These are phyloP conservation scores for Zaprionus inermis DNA, from an alignment of 1,140 invertebrate species.

Conservation along the genomic window DNA sequence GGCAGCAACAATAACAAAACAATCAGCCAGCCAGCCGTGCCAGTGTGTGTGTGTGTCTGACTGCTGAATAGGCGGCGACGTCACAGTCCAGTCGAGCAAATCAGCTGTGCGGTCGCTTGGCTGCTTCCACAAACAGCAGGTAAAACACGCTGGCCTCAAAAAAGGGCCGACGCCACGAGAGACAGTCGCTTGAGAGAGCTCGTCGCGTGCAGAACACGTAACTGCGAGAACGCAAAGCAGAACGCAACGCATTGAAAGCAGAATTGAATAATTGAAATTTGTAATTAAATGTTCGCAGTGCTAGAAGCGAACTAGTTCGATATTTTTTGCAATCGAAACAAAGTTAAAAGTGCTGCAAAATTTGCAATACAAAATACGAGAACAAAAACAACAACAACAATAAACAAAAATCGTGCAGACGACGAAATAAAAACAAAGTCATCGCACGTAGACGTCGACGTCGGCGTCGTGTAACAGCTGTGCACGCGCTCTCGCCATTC, in stretches of 20 bases:
- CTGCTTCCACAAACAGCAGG: conserved; percentile 58
- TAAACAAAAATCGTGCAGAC: conserved; percentile 24
- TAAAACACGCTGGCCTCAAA: conserved; percentile 50
- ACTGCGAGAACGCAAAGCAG: conserved; percentile 18
- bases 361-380: not conserved
- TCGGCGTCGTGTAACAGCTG: conserved; percentile 52
- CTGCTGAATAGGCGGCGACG: conserved; percentile 61
- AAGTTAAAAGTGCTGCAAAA: conserved; percentile 17
- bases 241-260: conserved; percentile 1
- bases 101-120: conserved; percentile 60
- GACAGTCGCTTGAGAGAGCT: conserved; percentile 73
- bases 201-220: conserved; percentile 47
- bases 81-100: conserved; percentile 55
- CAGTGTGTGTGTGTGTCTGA: conserved; percentile 16
- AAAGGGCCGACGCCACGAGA: conserved; percentile 40
- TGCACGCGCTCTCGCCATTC: conserved; percentile 30
- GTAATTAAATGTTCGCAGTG: not conserved
- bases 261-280: conserved; percentile 16
- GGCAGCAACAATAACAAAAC: conserved; percentile 61
- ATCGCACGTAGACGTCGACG: conserved; percentile 28
- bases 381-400: conserved; percentile 26
- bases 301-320: not conserved
- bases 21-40: not conserved
- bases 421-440: conserved; percentile 32
- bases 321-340: not conserved